Evolutionary conservation across 2,888 invertebrate genomes (phyloP).

Genomic region (Thymelicus acteon): DNA sequence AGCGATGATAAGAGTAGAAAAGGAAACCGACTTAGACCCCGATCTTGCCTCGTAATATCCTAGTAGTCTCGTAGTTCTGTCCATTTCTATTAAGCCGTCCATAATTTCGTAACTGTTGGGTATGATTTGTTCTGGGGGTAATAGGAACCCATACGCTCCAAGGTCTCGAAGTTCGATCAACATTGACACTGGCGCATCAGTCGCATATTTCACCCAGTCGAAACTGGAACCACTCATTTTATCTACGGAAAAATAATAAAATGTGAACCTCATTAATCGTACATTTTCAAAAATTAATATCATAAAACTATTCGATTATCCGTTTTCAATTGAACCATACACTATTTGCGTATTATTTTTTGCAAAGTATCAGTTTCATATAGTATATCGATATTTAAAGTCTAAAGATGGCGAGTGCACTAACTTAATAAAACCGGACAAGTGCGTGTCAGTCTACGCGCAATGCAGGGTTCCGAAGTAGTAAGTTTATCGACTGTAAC

Average conservation of each 20-base stretch:
- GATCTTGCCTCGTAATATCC: slow-evolving; percentile 55
- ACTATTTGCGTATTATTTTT: no score
- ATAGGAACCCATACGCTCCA: slow-evolving; percentile 83
- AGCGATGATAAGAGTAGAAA: slow-evolving; percentile 48
- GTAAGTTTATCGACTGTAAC: no score
- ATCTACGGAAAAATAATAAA: slow-evolving; percentile 58
- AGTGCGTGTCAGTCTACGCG: no score
- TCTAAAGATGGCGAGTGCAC: no score
- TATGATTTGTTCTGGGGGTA: slow-evolving; percentile 81
- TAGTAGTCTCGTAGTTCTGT: slow-evolving; percentile 60
- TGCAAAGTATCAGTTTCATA: no score
- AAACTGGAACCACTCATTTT: slow-evolving; percentile 79
- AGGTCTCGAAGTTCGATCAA: slow-evolving; percentile 86
- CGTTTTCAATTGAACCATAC: no score
- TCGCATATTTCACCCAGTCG: slow-evolving; percentile 84
- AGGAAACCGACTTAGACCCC: slow-evolving; percentile 43
- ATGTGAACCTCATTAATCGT: no score
- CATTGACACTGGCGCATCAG: slow-evolving; percentile 80
- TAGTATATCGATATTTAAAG: no score
- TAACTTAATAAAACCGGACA: no score
- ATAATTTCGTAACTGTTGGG: slow-evolving; percentile 86
- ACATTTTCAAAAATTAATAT: no score
- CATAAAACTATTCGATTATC: no score
- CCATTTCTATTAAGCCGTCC: slow-evolving; percentile 80
- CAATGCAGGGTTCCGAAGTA: no score